phyloP scores from a whole-genome alignment of 2,888 invertebrate species.

The Folsomia candida region DNA sequence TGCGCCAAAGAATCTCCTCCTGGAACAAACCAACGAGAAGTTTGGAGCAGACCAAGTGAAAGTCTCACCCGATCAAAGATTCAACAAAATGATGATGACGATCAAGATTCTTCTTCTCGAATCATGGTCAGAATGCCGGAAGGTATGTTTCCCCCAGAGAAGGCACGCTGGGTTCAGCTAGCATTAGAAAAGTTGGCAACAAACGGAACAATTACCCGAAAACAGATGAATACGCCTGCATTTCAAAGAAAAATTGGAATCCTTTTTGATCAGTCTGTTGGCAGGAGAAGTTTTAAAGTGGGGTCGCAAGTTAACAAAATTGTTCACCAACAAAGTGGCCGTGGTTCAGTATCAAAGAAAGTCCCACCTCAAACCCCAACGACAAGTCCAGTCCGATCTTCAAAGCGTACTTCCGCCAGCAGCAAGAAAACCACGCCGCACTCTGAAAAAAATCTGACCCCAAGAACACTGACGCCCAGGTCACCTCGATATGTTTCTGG shows the following conservation, averaged over 20 bases:
- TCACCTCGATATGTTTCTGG: neutral
- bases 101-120: neutral
- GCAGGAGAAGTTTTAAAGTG: neutral
- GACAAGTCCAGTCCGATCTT: no score
- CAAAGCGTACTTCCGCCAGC: no score
- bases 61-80: neutral
- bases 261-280: slow-evolving; percentile 2
- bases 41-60: neutral
- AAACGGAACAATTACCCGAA: neutral
- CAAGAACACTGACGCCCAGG: neutral
- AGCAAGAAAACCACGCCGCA: neutral
- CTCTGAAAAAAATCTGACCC: neutral
- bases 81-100: neutral
- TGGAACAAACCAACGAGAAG: neutral
- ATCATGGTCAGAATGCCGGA: neutral
- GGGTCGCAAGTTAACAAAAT: neutral
- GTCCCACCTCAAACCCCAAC: no score
- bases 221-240: neutral
- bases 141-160: neutral
- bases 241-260: slow-evolving; percentile 14
- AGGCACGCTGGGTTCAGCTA: slow-evolving; percentile 3
- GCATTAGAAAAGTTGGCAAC: slow-evolving; percentile 4
- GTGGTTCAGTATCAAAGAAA: neutral
- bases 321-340: neutral
- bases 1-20: no score